Evolutionary conservation across 2,888 invertebrate genomes (phyloP), one percentile per base, ranked within the genome.

Genomic region (Rhagonycha fulva): DNA sequence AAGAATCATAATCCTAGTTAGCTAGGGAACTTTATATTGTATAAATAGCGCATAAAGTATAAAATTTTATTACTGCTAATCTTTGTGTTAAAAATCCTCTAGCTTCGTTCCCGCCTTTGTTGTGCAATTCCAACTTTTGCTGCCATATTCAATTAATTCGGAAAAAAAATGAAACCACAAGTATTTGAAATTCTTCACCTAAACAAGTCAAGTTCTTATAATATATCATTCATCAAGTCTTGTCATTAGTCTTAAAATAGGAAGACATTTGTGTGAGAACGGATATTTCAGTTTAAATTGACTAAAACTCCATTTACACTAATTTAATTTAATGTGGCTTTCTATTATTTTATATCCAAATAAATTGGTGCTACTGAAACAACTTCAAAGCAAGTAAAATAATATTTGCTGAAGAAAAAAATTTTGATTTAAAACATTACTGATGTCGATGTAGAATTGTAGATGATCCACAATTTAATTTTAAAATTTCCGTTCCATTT

Each of bases 191-290:
- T 47, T 47, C 47, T 47, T 47, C 47, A 47, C n/a, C 47, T n/a
- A 47, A 47, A 47, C 47, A 47, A 47, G 47, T 47, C 47, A 47
- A 47, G 47, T 47, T 47, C 47, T 47, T 47, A 47, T 47, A 47
- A 47, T 47, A 47, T 47, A 47, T 47, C 47, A 32, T 71, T 71
- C 63, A 62, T 60, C 70, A 76, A 70, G 76, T 73, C 70, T 77
- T 75, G 66, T 72, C 71, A 67, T 75, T 74, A 79, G 79, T 80
- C 80, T 71, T 78, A 81, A 81, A 81, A 80, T 78, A 75, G 72
- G 77, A 70, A 81, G 78, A 81, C 78, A 80, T 80, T 82, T 77
- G 77, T 80, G 78, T 81, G 82, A 77, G 81, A 82, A 82, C 82
- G 80, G 82, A 82, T 77, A 80, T 79, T 78, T 76, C 73, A 76